A percentile compares a stretch with the other conserved stretches of the same genome.
phyloP scores from a whole-genome alignment of 2,888 invertebrate species.

The Aradus depressus region DNA sequence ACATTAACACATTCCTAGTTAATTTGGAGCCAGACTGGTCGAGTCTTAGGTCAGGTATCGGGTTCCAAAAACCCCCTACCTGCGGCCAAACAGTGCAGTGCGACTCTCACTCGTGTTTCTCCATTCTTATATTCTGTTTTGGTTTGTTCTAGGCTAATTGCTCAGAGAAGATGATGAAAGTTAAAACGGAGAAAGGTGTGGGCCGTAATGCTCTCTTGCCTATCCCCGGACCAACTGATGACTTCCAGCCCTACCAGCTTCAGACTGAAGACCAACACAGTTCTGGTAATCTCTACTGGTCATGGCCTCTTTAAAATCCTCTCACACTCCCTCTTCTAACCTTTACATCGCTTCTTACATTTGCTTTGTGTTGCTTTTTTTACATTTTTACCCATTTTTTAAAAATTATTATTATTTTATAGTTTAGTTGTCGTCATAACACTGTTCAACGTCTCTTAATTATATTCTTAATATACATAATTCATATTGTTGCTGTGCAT shows the following conservation, averaged over 20 bases:
- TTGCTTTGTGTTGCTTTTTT: background rate
- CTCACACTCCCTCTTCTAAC: constrained; percentile 4
- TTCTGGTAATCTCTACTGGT: constrained; percentile 32
- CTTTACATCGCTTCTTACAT: background rate
- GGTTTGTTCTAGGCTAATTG: constrained; percentile 8
- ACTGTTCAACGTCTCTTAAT: background rate
- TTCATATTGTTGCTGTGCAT: too few relatives aligned
- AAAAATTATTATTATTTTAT: background rate
- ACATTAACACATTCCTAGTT: too few relatives aligned
- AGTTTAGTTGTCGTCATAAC: background rate
- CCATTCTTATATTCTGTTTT: too few relatives aligned
- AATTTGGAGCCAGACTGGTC: too few relatives aligned
- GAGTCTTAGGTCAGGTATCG: too few relatives aligned
- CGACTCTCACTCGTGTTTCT: too few relatives aligned
- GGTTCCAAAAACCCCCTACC: too few relatives aligned
- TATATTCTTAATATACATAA: background rate
- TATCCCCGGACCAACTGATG: constrained; percentile 65
- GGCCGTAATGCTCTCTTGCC: constrained; percentile 56
- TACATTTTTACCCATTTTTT: background rate
- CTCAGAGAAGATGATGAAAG: constrained; percentile 7
- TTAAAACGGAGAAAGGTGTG: constrained; percentile 6
- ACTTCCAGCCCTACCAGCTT: constrained; percentile 63
- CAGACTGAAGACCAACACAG: constrained; percentile 61
- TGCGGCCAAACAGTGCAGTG: too few relatives aligned
- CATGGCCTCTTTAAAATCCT: constrained; percentile 13